Evolutionary conservation across 2,797 vertebrate genomes (phyloP).

Genomic region (Knipowitschia caucasica): DNA sequence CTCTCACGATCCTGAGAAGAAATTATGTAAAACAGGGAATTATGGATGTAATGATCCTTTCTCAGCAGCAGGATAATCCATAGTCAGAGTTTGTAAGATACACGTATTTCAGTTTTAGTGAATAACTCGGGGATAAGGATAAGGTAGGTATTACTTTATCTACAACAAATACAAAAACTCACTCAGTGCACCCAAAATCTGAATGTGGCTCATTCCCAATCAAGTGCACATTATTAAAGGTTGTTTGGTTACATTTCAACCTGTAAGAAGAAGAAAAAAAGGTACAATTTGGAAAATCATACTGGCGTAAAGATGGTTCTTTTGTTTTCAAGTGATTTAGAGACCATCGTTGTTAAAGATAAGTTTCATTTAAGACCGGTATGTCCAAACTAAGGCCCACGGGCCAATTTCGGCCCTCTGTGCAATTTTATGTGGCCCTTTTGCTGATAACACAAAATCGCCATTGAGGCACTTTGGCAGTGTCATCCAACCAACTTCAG

Average conservation of each 20-base stretch:
- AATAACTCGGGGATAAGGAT: conserved; percentile 15
- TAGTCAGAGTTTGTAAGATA: conserved; percentile 26
- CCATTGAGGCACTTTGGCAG: too few species aligned
- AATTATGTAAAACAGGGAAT: conserved; percentile 61
- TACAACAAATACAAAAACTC: not conserved
- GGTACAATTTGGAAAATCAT: too few species aligned
- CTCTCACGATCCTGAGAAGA: conserved; percentile 48
- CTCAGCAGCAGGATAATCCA: conserved; percentile 37
- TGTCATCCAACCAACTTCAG: too few species aligned
- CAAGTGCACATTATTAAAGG: not conserved
- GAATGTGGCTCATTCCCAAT: not conserved
- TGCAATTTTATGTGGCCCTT: too few species aligned
- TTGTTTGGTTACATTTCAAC: not conserved
- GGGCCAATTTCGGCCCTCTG: too few species aligned
- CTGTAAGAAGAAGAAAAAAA: not conserved
- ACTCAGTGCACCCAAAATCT: not conserved
- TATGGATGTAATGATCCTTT: conserved; percentile 56
- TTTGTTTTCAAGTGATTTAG: too few species aligned
- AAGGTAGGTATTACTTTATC: conserved; percentile 17
- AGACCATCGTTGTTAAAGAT: too few species aligned
- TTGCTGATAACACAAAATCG: too few species aligned
- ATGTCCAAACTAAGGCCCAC: too few species aligned
- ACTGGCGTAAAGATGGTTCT: not conserved
- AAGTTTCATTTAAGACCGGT: too few species aligned
- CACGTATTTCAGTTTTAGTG: conserved; percentile 12